A percentile compares a stretch with the other conserved stretches of the same genome.
phyloP scores from a whole-genome alignment of 2,888 invertebrate species.

The Resseliella maxima region DNA sequence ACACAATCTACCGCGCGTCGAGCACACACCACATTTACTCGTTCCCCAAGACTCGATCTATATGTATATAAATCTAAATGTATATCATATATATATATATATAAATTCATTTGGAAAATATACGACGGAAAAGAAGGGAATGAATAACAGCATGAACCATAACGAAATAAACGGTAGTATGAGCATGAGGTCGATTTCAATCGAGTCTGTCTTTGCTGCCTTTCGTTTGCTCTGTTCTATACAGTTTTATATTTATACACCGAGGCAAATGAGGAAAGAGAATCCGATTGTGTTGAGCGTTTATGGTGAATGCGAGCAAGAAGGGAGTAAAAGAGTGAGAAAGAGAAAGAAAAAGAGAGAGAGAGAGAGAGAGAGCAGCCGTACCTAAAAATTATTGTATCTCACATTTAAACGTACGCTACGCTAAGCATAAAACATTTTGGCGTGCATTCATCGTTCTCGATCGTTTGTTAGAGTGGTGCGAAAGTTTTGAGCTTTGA shows the following conservation, averaged over 20 bases:
- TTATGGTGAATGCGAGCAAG: too few species aligned
- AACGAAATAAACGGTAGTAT: conserved; percentile 53
- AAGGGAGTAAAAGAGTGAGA: too few species aligned
- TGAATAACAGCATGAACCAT: conserved; percentile 55
- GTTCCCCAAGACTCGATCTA: background rate
- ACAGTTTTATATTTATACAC: conserved; percentile 30
- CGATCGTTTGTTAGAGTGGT: conserved; percentile 3
- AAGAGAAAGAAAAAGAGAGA: background rate
- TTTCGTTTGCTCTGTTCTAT: background rate
- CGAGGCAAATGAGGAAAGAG: background rate
- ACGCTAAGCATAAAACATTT: conserved; percentile 55
- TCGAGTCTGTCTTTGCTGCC: conserved; percentile 54
- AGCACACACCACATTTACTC: conserved; percentile 31
- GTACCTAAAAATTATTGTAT: conserved; percentile 54
- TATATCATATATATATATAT: too few species aligned
- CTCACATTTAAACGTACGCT: conserved; percentile 53
- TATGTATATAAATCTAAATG: background rate
- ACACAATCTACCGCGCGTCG: conserved; percentile 42
- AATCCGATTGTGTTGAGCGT: too few species aligned
- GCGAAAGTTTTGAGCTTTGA: background rate
- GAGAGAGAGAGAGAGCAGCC: background rate
- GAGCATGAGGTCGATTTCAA: conserved; percentile 54
- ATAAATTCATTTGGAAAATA: conserved; percentile 12
- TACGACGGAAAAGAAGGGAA: background rate
- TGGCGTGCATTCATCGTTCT: conserved; percentile 35